These are phyloP conservation scores for Drosophila prolongata DNA, from an alignment of 2,888 invertebrate genomes.

Conservation along the genomic window DNA sequence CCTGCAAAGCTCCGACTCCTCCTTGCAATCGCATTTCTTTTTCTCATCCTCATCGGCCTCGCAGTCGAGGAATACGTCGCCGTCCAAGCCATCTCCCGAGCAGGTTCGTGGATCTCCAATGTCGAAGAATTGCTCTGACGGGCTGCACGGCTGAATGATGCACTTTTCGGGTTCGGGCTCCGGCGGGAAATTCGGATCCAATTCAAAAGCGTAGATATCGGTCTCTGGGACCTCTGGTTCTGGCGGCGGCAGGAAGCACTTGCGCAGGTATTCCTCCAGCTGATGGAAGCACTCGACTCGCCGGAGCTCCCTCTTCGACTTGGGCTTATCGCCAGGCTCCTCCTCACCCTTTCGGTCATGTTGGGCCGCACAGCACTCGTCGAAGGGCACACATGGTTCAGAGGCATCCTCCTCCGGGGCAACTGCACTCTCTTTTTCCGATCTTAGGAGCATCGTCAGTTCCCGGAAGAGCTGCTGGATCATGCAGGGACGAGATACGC, in stretches of 20 bases:
- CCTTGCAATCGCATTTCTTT: background rate
- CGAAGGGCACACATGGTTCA: slow-evolving; percentile 4
- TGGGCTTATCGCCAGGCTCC: background rate
- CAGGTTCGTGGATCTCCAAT: background rate
- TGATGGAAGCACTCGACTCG: slow-evolving; percentile 48
- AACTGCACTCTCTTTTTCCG: slow-evolving; percentile 31
- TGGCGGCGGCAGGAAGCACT: slow-evolving; percentile 47
- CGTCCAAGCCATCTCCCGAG: slow-evolving; percentile 1
- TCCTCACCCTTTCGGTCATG: background rate
- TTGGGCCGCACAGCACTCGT: slow-evolving; percentile 54
- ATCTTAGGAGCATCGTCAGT: slow-evolving; percentile 45
- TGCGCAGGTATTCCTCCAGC: slow-evolving; percentile 53
- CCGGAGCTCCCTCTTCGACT: slow-evolving; percentile 13
- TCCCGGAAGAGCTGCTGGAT: slow-evolving; percentile 57
- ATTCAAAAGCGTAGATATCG: slow-evolving; percentile 54
- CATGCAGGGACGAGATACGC: slow-evolving; percentile 32
- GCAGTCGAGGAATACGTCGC: slow-evolving; percentile 10
- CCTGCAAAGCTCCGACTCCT: background rate
- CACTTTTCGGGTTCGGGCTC: background rate
- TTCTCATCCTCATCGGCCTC: background rate
- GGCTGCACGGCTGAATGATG: background rate
- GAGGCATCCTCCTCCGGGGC: background rate
- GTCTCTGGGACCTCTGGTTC: slow-evolving; percentile 1
- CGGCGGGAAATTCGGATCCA: slow-evolving; percentile 52
- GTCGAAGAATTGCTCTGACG: background rate